Evolutionary conservation across 2,113 vertebrate genomes (phyloP), one percentile per base, ranked within the genome.

Genomic region (Neotragus moschatus): DNA sequence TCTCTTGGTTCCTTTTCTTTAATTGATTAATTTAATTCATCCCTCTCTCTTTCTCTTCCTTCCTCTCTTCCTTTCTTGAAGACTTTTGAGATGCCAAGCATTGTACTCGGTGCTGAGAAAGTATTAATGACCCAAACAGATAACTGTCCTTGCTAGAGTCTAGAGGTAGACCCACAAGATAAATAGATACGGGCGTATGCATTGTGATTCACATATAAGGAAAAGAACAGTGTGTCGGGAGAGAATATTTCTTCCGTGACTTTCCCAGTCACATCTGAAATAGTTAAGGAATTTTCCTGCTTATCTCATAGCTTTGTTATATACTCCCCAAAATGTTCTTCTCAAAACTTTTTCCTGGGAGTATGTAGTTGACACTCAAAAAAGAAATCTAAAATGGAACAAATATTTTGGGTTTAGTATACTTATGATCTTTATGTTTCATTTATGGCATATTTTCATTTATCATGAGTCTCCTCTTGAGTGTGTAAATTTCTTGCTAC

Each of bases 371-470:
- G 77, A 25, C 75, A 53, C 55, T 88, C 49, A 60, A 60, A 51
- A 49, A 97, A 90, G 91, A 53, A 96, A 81, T 90, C 43, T 92
- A 79, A 90, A 95, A 55, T 88, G 73, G 47, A 92, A 49, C 45
- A 94, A 47, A 95, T n/a, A 58, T 61, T 89, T 91, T 53, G 49
- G 51, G 39, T 79, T 33, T 47, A 84, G 66, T 79, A 97, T 53
- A 58, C 63, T 91, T 70, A 79, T 0, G 77, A 55, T 70, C 19
- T 84, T 93, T 39, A n/a, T n/a, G 55, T 30, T 79, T 47, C 43
- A 47, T 79, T 79, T 79, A 30, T 79, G 30, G 36, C 66, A 43
- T 93, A 55, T 43, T 63, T 93, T 92, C 82, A 60, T 92, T 90
- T 93, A 73, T 92, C 61, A 49, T 19, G 58, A 49, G 30, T 89